Evolutionary conservation across 2,113 vertebrate species (phyloP).

Genomic region (Danionella cerebrum): DNA sequence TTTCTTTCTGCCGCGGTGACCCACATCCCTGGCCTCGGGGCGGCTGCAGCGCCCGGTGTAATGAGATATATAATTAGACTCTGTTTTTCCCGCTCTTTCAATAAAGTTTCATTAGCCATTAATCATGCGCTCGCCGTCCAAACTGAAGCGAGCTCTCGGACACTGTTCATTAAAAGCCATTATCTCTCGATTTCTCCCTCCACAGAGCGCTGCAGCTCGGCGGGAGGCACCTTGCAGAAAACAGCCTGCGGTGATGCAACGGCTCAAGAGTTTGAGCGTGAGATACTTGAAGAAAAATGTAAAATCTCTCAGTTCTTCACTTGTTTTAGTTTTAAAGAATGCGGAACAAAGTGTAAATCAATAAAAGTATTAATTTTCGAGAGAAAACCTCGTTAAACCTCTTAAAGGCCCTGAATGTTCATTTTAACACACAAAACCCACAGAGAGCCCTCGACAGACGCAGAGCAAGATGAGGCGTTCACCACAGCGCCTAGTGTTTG

Average conservation of each 20-base stretch:
- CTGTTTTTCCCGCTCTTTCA: conserved; percentile 58
- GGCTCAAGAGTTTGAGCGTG: no score
- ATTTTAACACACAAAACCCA: no score
- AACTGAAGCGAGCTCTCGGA: conserved; percentile 34
- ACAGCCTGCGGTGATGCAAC: background rate
- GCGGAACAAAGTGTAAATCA: no score
- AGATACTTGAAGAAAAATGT: no score
- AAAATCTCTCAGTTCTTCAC: no score
- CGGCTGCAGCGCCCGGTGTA: conserved; percentile 49
- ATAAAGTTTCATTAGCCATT: conserved; percentile 56
- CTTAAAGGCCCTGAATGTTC: no score
- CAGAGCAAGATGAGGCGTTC: no score
- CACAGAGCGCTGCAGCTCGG: background rate
- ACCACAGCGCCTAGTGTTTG: no score
- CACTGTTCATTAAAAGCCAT: conserved; percentile 23
- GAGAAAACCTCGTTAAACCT: no score
- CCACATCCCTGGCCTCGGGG: conserved; percentile 56
- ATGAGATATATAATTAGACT: conserved; percentile 67
- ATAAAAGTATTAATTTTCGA: no score
- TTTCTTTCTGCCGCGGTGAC: conserved; percentile 52
- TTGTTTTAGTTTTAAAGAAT: no score
- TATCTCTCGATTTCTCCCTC: conserved; percentile 14
- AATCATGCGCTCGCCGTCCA: conserved; percentile 44
- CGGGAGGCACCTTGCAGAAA: background rate
- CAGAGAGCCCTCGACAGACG: no score